Evolutionary conservation across 2,888 invertebrate genomes (phyloP).

Genomic region (Drosophila monieri): DNA sequence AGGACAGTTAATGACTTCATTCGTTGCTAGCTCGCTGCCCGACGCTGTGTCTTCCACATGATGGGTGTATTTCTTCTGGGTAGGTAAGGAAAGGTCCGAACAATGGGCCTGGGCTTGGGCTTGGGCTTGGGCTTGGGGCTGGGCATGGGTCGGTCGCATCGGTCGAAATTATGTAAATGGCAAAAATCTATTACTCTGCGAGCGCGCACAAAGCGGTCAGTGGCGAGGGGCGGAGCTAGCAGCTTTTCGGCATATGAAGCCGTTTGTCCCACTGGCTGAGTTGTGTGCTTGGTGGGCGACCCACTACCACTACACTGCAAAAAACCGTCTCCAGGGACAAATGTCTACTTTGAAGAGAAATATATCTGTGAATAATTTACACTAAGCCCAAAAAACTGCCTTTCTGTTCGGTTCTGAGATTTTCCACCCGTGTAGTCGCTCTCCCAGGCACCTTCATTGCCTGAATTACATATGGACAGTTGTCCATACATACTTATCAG

Average conservation of each 20-base stretch:
- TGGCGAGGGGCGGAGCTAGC: too few relatives aligned
- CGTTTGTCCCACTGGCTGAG: neutral
- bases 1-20: too few relatives aligned
- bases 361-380: too few relatives aligned
- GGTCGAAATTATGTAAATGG: constrained; percentile 57
- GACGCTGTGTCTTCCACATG: neutral
- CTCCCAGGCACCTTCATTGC: neutral
- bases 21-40: neutral
- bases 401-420: too few relatives aligned
- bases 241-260: neutral
- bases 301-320: neutral
- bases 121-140: neutral
- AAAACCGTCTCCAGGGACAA: neutral
- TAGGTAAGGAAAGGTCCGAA: neutral
- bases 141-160: neutral
- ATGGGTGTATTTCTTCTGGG: neutral
- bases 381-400: too few relatives aligned
- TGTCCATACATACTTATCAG: too few relatives aligned
- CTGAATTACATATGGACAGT: too few relatives aligned
- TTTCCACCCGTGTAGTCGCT: neutral
- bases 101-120: neutral
- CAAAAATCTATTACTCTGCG: constrained; percentile 62
- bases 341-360: neutral
- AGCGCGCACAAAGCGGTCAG: constrained; percentile 19
- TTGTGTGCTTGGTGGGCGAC: neutral